Percentiles rank a stretch among this genome's conserved stretches.
phyloP scores from a whole-genome alignment of 92 coral and sea anemone species.

The Phymanthus crucifer region DNA sequence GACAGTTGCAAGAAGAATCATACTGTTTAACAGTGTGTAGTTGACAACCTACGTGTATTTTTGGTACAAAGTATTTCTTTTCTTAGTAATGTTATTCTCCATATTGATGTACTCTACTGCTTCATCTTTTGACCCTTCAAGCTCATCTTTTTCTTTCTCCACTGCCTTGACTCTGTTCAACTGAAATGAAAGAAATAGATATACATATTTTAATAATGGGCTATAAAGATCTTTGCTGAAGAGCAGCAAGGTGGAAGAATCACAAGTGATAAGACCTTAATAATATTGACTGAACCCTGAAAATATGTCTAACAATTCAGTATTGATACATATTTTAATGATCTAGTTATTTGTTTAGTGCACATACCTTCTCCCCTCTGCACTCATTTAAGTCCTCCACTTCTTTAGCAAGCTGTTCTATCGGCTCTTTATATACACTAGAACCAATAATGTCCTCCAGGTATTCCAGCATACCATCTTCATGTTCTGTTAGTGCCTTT shows the following conservation, averaged over 20 bases:
- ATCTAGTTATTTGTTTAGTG: not conserved
- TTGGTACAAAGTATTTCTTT: conserved; percentile 82
- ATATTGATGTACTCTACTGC: conserved; percentile 90
- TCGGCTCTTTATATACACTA: conserved; percentile 92
- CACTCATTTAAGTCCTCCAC: conserved; percentile 89
- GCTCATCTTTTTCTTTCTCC: conserved; percentile 95
- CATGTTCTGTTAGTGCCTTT: conserved; percentile 94
- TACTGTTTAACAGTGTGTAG: too few relatives aligned
- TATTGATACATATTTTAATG: not conserved
- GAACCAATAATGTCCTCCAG: conserved; percentile 97
- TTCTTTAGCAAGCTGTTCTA: conserved; percentile 81
- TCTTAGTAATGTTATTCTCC: conserved; percentile 76
- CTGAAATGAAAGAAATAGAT: conserved; percentile 31
- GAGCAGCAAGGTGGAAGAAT: too few relatives aligned
- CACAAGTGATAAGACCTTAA: too few relatives aligned
- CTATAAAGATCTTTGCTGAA: too few relatives aligned
- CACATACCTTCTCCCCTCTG: conserved; percentile 95
- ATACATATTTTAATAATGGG: not conserved
- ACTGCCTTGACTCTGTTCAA: conserved; percentile 95
- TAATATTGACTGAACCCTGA: too few relatives aligned
- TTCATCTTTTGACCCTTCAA: conserved; percentile 91
- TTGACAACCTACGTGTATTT: conserved; percentile 79
- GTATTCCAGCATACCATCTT: conserved; percentile 97
- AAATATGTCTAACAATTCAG: not conserved
- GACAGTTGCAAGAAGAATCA: too few relatives aligned